Percentiles rank a stretch among this genome's conserved stretches.
phyloP scores from a whole-genome alignment of 2,113 vertebrate genomes.

The Mola mola region DNA sequence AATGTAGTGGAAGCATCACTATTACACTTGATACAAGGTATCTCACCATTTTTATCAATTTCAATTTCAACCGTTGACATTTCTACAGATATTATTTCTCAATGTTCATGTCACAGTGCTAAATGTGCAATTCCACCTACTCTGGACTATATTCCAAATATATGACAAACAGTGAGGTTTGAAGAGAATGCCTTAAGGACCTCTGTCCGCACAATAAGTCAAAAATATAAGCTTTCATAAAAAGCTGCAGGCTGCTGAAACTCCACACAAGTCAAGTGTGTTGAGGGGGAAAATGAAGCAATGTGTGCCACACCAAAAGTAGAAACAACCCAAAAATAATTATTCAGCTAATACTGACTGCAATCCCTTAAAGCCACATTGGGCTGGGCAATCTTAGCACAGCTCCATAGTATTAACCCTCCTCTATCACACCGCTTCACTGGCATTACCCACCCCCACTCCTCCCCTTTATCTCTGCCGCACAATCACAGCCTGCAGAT shows the following conservation, averaged over 20 bases:
- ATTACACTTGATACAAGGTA: constrained; percentile 63
- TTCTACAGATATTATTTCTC: constrained; percentile 14
- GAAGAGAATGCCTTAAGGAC: constrained; percentile 45
- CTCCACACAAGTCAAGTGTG: constrained; percentile 32
- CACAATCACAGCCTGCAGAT: constrained; percentile 54
- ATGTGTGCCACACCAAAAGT: constrained; percentile 29
- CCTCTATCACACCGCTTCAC: constrained; percentile 59
- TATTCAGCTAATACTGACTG: constrained; percentile 67
- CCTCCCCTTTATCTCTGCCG: constrained; percentile 34
- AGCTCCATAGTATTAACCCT: constrained; percentile 58
- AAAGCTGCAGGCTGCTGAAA: constrained; percentile 38
- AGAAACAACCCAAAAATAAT: constrained; percentile 70
- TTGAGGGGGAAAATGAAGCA: background rate
- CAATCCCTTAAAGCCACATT: constrained; percentile 63
- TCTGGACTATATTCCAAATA: constrained; percentile 41
- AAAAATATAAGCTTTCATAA: constrained; percentile 54
- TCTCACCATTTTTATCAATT: constrained; percentile 60
- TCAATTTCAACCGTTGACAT: constrained; percentile 30
- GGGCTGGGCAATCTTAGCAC: constrained; percentile 48
- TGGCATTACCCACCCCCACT: constrained; percentile 44
- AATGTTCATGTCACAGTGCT: constrained; percentile 55
- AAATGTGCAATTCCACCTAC: constrained; percentile 56
- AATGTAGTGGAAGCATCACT: constrained; percentile 71
- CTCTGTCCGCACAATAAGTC: constrained; percentile 43
- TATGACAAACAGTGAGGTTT: constrained; percentile 62